Evolutionary conservation across 2,797 vertebrate genomes (phyloP).

Genomic region (Protosalanx chinensis): DNA sequence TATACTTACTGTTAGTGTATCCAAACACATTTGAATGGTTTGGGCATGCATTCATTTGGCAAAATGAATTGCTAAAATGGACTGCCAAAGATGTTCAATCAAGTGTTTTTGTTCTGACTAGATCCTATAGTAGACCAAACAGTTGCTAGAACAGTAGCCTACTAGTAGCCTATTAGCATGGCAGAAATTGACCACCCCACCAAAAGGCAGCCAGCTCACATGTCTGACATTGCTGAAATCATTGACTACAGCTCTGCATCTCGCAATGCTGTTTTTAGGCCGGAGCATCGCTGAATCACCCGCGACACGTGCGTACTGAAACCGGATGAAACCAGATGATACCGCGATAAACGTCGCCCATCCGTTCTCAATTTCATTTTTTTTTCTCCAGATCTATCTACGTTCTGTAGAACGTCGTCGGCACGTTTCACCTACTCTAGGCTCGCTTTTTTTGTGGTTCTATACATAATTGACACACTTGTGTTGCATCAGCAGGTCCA

Average conservation of each 20-base stretch:
- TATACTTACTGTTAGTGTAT: too few relatives aligned
- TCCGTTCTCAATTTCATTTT: slow-evolving; percentile 42
- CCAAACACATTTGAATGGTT: too few relatives aligned
- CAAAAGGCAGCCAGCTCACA: slow-evolving; percentile 61
- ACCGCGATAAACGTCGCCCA: slow-evolving; percentile 41
- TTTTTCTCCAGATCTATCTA: not conserved
- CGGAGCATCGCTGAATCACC: slow-evolving; percentile 58
- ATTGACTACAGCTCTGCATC: slow-evolving; percentile 63
- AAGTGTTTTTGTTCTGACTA: slow-evolving; percentile 31
- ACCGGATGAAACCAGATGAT: slow-evolving; percentile 61
- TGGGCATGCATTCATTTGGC: too few relatives aligned
- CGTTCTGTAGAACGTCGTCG: not conserved
- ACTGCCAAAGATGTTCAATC: slow-evolving; percentile 24
- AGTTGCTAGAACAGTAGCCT: slow-evolving; percentile 42
- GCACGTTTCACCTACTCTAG: not conserved
- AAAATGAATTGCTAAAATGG: not conserved
- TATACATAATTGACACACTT: not conserved
- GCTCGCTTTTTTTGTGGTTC: not conserved
- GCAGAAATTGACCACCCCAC: slow-evolving; percentile 60
- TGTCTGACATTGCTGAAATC: slow-evolving; percentile 69
- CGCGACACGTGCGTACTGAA: slow-evolving; percentile 57
- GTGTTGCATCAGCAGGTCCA: not conserved
- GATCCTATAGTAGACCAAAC: slow-evolving; percentile 60
- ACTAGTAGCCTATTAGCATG: slow-evolving; percentile 56
- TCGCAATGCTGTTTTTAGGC: slow-evolving; percentile 69